Conservation (phyloP, 2,797 vertebrate species). For the Centropyge bicolor region DNA sequence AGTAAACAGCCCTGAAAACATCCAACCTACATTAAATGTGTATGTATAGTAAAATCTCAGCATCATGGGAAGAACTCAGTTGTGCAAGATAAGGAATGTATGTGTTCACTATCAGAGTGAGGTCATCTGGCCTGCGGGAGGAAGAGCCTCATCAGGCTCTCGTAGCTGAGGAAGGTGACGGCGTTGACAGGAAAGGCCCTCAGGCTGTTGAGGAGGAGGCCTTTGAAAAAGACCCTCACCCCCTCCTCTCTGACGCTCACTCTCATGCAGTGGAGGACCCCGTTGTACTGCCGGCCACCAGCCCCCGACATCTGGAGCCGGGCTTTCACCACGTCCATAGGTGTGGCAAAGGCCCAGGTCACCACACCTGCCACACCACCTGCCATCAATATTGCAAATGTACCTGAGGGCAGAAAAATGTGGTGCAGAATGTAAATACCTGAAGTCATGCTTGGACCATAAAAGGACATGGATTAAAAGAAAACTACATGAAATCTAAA, state of each 20-base stretch:
- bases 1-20: background rate
- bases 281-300: slow-evolving; percentile 77
- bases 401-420: slow-evolving; percentile 53
- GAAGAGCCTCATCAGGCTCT: slow-evolving; percentile 82
- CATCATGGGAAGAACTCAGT: background rate
- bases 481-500: background rate
- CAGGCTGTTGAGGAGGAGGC: slow-evolving; percentile 87
- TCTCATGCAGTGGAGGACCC: slow-evolving; percentile 86
- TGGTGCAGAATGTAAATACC: background rate
- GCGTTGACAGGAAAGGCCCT: slow-evolving; percentile 92
- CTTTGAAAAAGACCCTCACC: slow-evolving; percentile 86
- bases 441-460: background rate
- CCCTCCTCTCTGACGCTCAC: slow-evolving; percentile 86
- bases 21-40: background rate
- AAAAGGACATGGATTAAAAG: background rate
- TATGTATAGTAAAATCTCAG: background rate
- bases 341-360: slow-evolving; percentile 88
- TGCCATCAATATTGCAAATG: slow-evolving; percentile 82
- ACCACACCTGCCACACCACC: slow-evolving; percentile 87
- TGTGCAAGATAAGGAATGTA: background rate
- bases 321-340: slow-evolving; percentile 91
- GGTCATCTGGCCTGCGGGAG: slow-evolving; percentile 40
- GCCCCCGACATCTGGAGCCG: slow-evolving; percentile 90
- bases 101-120: background rate
- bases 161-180: slow-evolving; percentile 89